Percentiles rank a stretch among this genome's conserved stretches.
phyloP scores from a whole-genome alignment of 1,140 invertebrate species.

The Anastatus disparis region DNA sequence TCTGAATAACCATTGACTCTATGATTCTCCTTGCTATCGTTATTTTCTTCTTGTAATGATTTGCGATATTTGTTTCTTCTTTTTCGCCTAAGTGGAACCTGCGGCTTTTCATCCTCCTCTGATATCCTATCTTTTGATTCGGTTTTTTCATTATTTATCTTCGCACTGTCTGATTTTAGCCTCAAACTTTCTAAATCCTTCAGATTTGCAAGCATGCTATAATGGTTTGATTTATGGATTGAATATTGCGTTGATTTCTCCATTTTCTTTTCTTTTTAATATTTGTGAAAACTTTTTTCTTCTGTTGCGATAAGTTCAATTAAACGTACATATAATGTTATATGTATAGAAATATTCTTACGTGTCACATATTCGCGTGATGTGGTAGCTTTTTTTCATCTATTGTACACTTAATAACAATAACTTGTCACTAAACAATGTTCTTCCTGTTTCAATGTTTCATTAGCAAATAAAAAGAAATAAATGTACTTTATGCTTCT shows the following conservation, averaged over 20 bases:
- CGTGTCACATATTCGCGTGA: too few species aligned
- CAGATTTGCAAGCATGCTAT: slow-evolving; percentile 52
- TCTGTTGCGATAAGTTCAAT: background rate
- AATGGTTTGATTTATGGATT: background rate
- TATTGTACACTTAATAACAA: too few species aligned
- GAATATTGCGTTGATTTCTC: too few species aligned
- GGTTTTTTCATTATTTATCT: slow-evolving; percentile 45
- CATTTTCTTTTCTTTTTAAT: background rate
- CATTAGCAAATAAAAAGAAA: too few species aligned
- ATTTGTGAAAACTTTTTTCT: background rate
- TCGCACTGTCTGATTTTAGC: slow-evolving; percentile 46
- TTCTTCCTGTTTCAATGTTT: too few species aligned
- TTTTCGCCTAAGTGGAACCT: slow-evolving; percentile 1
- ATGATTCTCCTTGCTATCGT: slow-evolving; percentile 10
- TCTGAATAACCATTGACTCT: slow-evolving; percentile 35
- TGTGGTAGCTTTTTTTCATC: too few species aligned
- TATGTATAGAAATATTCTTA: too few species aligned
- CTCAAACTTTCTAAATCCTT: slow-evolving; percentile 53
- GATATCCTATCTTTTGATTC: slow-evolving; percentile 32
- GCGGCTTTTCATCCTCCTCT: background rate
- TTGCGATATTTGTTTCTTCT: slow-evolving; percentile 33
- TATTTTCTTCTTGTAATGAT: slow-evolving; percentile 3
- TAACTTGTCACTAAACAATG: too few species aligned
- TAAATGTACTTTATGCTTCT: too few species aligned
- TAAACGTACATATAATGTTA: background rate